These are phyloP conservation scores for Drosophila pandora DNA, from an alignment of 1,140 invertebrate genomes.

Conservation along the genomic window DNA sequence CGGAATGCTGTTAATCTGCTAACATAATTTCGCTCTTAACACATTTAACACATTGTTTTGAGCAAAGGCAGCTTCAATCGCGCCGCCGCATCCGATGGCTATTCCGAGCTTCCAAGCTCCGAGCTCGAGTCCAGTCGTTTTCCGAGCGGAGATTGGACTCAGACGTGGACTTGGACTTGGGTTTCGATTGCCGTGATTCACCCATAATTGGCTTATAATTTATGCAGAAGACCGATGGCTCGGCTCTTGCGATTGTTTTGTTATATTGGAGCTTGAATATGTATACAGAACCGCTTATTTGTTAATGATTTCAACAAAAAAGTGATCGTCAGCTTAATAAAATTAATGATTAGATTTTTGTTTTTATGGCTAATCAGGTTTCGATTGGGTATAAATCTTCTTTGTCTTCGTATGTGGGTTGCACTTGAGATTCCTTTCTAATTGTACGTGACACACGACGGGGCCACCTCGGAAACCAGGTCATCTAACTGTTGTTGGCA, in stretches of 20 bases:
- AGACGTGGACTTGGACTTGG: not conserved
- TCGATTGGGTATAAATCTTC: slow-evolving; percentile 69
- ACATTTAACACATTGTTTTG: slow-evolving; percentile 81
- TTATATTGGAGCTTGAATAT: slow-evolving; percentile 51
- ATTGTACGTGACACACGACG: slow-evolving; percentile 67
- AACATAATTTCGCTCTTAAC: slow-evolving; percentile 83
- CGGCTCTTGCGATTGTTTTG: slow-evolving; percentile 61
- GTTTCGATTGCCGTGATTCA: slow-evolving; percentile 62
- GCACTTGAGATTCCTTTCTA: slow-evolving; percentile 80
- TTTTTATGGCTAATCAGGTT: slow-evolving; percentile 74
- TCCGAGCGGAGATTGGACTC: slow-evolving; percentile 39
- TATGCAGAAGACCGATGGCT: slow-evolving; percentile 60
- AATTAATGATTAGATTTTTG: slow-evolving; percentile 75
- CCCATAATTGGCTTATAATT: slow-evolving; percentile 81
- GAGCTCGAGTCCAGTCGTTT: slow-evolving; percentile 40
- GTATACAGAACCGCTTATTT: slow-evolving; percentile 75
- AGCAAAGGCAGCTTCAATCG: slow-evolving; percentile 65
- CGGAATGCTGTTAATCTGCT: slow-evolving; percentile 80
- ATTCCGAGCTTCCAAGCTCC: slow-evolving; percentile 24
- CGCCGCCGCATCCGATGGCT: slow-evolving; percentile 49
- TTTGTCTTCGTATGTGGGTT: slow-evolving; percentile 38
- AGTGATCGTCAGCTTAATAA: slow-evolving; percentile 79
- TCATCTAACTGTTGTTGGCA: slow-evolving; percentile 61
- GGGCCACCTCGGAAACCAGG: slow-evolving; percentile 57
- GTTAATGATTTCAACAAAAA: slow-evolving; percentile 82